Evolutionary conservation across 2,797 vertebrate species (phyloP).

Genomic region (Myioborus melanocephalus): DNA sequence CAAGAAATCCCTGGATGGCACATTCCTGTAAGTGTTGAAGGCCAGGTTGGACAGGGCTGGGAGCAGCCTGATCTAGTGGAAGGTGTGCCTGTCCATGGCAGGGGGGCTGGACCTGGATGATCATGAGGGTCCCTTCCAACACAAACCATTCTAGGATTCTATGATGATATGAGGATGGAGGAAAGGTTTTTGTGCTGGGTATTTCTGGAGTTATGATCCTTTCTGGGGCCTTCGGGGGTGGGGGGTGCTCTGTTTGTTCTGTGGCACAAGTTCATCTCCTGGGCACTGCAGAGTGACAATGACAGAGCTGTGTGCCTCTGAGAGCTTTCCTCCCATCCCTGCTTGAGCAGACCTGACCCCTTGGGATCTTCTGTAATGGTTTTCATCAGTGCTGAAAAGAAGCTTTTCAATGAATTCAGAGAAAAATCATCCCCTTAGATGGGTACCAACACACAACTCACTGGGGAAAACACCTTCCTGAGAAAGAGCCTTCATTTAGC

Average conservation of each 20-base stretch:
- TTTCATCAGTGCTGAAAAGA: background rate
- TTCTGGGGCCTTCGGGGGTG: background rate
- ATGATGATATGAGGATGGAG: background rate
- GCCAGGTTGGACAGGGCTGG: background rate
- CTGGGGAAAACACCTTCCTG: background rate
- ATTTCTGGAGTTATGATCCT: background rate
- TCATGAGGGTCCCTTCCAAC: background rate
- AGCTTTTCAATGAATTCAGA: background rate
- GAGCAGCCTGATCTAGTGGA: background rate
- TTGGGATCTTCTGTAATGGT: background rate
- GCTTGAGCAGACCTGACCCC: background rate
- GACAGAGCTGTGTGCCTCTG: background rate
- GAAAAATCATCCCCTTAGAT: background rate
- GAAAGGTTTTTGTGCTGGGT: background rate
- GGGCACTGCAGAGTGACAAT: accelerated
- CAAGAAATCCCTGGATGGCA: background rate
- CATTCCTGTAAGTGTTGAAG: background rate
- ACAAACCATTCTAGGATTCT: background rate
- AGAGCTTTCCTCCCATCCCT: background rate
- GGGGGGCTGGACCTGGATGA: background rate
- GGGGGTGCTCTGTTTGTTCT: background rate
- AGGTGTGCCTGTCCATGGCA: background rate
- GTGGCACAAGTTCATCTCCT: background rate
- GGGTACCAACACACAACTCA: background rate
- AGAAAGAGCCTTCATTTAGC: background rate